phyloP scores from a whole-genome alignment of 2,888 invertebrate genomes.

The Nephrocerus scutellatus region DNA sequence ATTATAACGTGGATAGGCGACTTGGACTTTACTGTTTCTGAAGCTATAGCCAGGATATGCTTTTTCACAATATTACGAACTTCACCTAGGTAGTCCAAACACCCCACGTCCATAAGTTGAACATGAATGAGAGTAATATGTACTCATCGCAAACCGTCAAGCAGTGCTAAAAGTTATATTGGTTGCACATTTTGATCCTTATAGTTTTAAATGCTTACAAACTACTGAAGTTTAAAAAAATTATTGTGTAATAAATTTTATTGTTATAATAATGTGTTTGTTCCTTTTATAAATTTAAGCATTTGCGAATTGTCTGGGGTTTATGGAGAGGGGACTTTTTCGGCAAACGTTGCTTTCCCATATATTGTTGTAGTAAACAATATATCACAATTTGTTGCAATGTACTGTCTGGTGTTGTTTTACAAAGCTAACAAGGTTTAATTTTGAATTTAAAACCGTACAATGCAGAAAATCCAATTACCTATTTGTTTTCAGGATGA shows the following conservation, averaged over 20 bases:
- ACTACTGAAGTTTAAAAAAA: neutral
- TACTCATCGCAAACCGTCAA: no score
- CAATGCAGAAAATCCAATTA: neutral
- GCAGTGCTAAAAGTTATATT: no score
- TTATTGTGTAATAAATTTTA: neutral
- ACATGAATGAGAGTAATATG: no score
- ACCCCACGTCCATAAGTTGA: no score
- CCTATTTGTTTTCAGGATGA: slow-evolving; percentile 49
- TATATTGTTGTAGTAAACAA: slow-evolving; percentile 86
- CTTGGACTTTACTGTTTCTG: no score
- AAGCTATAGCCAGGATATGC: no score
- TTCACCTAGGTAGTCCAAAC: no score
- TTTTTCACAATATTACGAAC: no score
- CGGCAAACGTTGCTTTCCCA: slow-evolving; percentile 76
- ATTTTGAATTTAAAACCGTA: neutral
- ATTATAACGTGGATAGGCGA: no score
- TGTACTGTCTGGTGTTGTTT: slow-evolving; percentile 93
- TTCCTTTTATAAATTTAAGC: no score
- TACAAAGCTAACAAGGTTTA: slow-evolving; percentile 77
- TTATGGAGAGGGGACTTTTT: slow-evolving; percentile 88
- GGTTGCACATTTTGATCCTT: neutral
- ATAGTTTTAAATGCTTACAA: neutral
- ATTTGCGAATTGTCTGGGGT: slow-evolving; percentile 78
- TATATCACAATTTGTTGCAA: slow-evolving; percentile 88
- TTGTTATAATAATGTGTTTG: slow-evolving; percentile 1